These are phyloP conservation scores for Intellagama lesueurii DNA, from an alignment of 2,797 vertebrate genomes.

Conservation along the genomic window DNA sequence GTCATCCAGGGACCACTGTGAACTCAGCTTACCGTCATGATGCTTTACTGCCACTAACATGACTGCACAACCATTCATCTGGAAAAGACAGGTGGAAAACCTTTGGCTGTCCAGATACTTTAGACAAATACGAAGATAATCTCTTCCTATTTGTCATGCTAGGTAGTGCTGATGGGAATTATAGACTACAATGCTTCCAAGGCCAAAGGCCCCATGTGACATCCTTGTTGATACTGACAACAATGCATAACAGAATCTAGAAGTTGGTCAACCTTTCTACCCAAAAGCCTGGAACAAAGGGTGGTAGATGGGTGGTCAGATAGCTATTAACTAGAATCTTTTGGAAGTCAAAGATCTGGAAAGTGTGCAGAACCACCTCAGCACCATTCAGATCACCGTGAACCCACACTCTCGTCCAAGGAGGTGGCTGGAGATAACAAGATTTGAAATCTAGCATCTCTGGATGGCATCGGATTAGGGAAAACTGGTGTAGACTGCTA, in stretches of 20 bases:
- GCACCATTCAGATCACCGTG: background rate
- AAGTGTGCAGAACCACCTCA: background rate
- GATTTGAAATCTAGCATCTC: background rate
- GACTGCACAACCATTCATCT: background rate
- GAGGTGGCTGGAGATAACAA: background rate
- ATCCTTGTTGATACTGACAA: background rate
- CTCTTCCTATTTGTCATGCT: background rate
- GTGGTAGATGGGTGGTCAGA: background rate
- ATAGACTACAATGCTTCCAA: background rate
- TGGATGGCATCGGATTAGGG: background rate
- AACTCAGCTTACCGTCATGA: background rate
- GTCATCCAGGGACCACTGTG: background rate
- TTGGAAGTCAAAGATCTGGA: background rate
- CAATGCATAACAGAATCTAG: conserved; percentile 24
- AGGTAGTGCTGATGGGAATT: background rate
- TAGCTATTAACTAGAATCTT: background rate
- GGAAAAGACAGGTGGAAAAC: background rate
- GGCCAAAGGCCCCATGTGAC: background rate
- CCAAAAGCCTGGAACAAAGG: background rate
- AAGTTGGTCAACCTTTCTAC: conserved; percentile 8
- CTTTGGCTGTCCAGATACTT: background rate
- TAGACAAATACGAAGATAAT: background rate
- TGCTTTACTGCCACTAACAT: conserved; percentile 4
- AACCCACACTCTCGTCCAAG: background rate
- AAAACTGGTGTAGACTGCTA: background rate